Base-by-base conservation (phyloP, 64 coral and sea anemone species). In the Hydrozoanthus tunicans region DNA sequence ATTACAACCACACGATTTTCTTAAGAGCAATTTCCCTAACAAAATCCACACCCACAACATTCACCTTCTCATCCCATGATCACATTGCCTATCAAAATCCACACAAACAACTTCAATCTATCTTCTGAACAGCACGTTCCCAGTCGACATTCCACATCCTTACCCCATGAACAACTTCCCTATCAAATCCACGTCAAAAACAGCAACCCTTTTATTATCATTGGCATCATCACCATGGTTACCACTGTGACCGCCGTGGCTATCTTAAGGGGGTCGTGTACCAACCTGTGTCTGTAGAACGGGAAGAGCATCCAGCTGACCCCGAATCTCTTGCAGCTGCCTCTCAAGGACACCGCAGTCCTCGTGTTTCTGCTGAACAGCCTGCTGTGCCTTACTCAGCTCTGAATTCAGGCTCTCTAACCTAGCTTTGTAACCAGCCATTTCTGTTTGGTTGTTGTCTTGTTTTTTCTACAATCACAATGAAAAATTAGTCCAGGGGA, bases 391-490 rank as follows among this genome's bases (percentile, higher is more conserved):
- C 54, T 86, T 86, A 11, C 55, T 14, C 66, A 86, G 66, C 66
- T 86, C 83, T 20, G n/a, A 17, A n/a, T 73, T 86, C 54, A 73
- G n/a, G 70, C 68, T 86, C 11, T 86, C 83, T 23, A 86, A 55
- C 51, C 83, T 86, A 8, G 83, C 83, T 60, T 74, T 86, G 66
- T 72, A 59, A 56, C 83, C 56, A 73, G 53, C 68, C 24, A 73
- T 11, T 56, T 86, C 83, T 0, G 83, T 86, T 26, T 86, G 83
- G 73, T 12, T 86, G 67, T 69, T 86, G 53, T 86, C 83, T 51
- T 73, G 83, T 13, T 86, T 86, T 59, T 86, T 86, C 83, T 86
- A 75, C 23, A 26, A 73, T 6, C 24, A 75, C 32, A 75, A 75
- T 51, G 0, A 20, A 20, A 20, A 20, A 20, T 20, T 20, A 20